Base-by-base conservation (phyloP, 2,113 vertebrate genomes). In the Chloropsis hardwickii region DNA sequence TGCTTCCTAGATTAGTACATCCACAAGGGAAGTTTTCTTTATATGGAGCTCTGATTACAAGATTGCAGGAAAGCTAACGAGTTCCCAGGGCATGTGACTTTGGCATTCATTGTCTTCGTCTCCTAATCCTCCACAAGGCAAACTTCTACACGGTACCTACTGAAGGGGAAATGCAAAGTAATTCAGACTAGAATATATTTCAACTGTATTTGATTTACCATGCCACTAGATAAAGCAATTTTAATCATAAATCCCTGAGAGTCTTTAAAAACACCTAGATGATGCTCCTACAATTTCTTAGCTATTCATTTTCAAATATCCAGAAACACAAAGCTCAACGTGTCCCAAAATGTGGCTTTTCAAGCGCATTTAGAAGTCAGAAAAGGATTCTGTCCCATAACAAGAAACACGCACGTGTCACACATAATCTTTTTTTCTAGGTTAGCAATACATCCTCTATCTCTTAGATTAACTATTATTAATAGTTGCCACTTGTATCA, bases 91-190 rank as follows among this genome's bases (percentile, higher is more conserved):
- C 85, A 92, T 77, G 64, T 88, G 87, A 95, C 51, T 81, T 60
- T 11, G 39, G 54, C 90, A 92, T 79, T 94, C 65, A 74, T 72
- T 89, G 69, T 90, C 92, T 92, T 94, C 74, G 1, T 87, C 93
- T 92, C 90, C 87, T 78, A 91, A 67, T 39, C 60, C 90, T 92
- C 92, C 93, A 88, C 91, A 96, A 95, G 47, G 64, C 64, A 94
- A 89, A 91, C 24, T 53, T 73, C 54, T 69, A 79, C 40, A 40
- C 37, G 62, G 22, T 13, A 92, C 33, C 42, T 71, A 65, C 69
- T 95, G 95, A 88, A 93, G 92, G 93, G 96, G 83, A 97, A 97
- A 91, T 57, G 81, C 87, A 96, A 89, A 91, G 92, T 91, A 79
- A 88, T 84, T 92, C n/a, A 69, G 69, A 90, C 39, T 60, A 92